Base-by-base conservation (phyloP, 2,888 invertebrate genomes). In the Melinaea marsaeus region DNA sequence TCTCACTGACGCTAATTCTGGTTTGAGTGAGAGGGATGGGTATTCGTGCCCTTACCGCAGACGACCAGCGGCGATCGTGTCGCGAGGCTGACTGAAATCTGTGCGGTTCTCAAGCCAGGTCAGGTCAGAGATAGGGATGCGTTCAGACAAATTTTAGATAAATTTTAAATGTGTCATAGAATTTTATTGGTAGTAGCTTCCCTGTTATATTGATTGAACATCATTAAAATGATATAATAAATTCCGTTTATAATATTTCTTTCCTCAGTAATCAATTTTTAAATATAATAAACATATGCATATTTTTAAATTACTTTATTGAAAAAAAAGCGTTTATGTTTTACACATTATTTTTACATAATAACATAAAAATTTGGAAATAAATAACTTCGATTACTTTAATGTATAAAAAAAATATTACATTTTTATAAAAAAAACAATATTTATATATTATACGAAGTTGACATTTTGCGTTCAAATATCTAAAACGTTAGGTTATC, bases 31-130 rank as follows among this genome's bases (percentile, higher is more conserved):
- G 73, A 73, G 77, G 81, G 84, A 82, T 73, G 81, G 79, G 74
- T 69, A 75, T 72, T 71, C 69, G 66, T 47, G 55, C 48, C 56
- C 69, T 72, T 71, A 71, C 73, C 73, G 69, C 72, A 76, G 73
- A 82, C 86, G 78, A 73, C 85, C 86, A 85, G 81, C 79, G 74
- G 77, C 84, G 79, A 74, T 75, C 83, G 83, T 81, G 83, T 81
- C 85, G 85, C 88, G 85, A 81, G 81, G 80, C 85, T 84, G 84
- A 90, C 90, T 90, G 63, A 88, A 90, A 90, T 90, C 90, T 89
- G 85, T 86, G 89, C 84, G 77, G 74, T 76, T 81, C 83, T 81
- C 79, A 79, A 78, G 81, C 80, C 86, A 85, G 90, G 90, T 90
- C 90, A 89, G 90, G 87, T 86, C 88, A 85, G 74, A 68, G 69